Evolutionary conservation across 2,888 invertebrate species (phyloP).

Genomic region (Caenorhabditis sulstoni): DNA sequence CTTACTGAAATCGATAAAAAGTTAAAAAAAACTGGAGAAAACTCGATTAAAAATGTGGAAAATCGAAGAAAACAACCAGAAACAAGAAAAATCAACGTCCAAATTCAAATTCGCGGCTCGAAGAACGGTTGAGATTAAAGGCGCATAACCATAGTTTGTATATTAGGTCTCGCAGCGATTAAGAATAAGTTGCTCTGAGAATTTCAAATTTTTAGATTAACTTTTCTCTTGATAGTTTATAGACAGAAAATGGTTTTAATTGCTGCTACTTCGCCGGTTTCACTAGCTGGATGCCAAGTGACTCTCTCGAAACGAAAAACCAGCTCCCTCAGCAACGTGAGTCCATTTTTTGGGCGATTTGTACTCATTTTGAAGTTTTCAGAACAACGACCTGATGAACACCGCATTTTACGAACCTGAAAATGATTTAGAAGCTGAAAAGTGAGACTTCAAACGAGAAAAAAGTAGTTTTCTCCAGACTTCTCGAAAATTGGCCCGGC

Average conservation of each 20-base stretch:
- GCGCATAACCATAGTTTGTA: neutral
- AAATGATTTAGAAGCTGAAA: constrained; percentile 16
- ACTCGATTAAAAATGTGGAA: neutral
- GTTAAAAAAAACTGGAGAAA: neutral
- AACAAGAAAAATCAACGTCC: neutral
- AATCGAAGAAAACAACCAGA: neutral
- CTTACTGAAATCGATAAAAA: neutral
- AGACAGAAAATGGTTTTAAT: constrained; percentile 13
- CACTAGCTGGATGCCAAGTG: neutral
- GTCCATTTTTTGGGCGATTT: too few relatives aligned
- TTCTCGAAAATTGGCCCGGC: too few relatives aligned
- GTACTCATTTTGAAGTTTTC: neutral
- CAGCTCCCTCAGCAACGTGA: neutral
- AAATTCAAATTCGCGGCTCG: neutral
- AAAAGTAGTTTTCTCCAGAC: neutral
- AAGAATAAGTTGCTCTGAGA: neutral
- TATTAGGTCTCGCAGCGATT: constrained; percentile 22
- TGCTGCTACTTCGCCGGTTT: neutral
- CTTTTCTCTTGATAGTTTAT: neutral
- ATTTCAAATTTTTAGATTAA: neutral
- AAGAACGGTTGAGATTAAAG: constrained; percentile 26
- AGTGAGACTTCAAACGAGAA: neutral
- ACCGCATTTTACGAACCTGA: constrained; percentile 43
- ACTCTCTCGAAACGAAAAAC: constrained; percentile 2
- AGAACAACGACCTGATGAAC: constrained; percentile 33